A percentile compares a stretch with the other conserved stretches of the same genome.
Evolutionary conservation across 2,797 vertebrate species (phyloP).

Genomic region (Chromobotia macracanthus): DNA sequence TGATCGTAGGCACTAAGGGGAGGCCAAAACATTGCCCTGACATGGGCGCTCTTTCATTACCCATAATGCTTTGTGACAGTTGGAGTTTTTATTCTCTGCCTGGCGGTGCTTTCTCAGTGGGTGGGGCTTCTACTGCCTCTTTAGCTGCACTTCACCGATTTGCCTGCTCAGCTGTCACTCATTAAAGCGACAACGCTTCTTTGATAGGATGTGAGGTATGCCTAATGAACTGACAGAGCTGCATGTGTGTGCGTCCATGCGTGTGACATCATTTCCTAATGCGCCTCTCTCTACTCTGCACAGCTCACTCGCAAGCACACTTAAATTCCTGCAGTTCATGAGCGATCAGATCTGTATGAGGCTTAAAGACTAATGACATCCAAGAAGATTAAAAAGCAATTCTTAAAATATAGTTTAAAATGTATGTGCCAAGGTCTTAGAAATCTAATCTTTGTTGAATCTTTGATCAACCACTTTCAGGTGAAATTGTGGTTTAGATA

Average conservation of each 20-base stretch:
- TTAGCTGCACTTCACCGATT: slow-evolving; percentile 70
- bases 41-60: slow-evolving; percentile 48
- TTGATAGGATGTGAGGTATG: slow-evolving; percentile 49
- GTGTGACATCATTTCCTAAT: slow-evolving; percentile 13
- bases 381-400: not conserved
- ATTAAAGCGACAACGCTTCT: slow-evolving; percentile 60
- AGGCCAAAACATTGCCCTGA: slow-evolving; percentile 18
- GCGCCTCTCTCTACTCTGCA: not conserved
- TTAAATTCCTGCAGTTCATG: not conserved
- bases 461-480: too few relatives aligned
- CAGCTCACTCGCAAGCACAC: not conserved
- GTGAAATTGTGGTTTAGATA: too few relatives aligned
- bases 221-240: slow-evolving; percentile 11
- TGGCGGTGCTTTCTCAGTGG: slow-evolving; percentile 56
- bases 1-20: slow-evolving; percentile 40
- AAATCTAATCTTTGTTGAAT: not conserved
- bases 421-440: not conserved
- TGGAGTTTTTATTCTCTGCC: slow-evolving; percentile 70
- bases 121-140: slow-evolving; percentile 65
- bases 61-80: slow-evolving; percentile 73
- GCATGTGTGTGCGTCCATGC: not conserved
- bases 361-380: not conserved
- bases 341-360: not conserved
- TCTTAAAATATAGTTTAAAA: not conserved
- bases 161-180: slow-evolving; percentile 51